Percentiles rank a stretch among this genome's conserved stretches.
These are phyloP conservation scores for Cygnus atratus DNA, from an alignment of 2,113 vertebrate genomes.

Conservation along the genomic window DNA sequence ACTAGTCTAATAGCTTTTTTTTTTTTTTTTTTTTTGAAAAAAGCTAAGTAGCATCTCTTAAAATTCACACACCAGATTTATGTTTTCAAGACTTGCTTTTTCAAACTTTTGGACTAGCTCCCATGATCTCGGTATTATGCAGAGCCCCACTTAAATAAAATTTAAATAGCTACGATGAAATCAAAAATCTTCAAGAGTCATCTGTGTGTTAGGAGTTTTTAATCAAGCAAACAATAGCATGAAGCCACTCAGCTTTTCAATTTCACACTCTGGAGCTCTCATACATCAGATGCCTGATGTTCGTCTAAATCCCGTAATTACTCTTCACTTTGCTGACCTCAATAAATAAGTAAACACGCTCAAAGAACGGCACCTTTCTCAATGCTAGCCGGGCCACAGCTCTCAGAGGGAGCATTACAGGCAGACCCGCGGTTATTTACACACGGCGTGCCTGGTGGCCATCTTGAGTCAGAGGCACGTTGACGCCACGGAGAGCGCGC, in stretches of 20 bases:
- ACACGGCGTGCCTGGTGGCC: slow-evolving; percentile 18
- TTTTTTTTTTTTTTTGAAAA: neutral
- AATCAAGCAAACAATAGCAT: slow-evolving; percentile 61
- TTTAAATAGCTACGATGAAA: slow-evolving; percentile 1
- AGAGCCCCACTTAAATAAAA: neutral
- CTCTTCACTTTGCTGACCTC: slow-evolving; percentile 60
- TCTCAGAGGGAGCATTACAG: slow-evolving; percentile 16
- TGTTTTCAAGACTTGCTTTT: neutral
- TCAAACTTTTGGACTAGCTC: neutral
- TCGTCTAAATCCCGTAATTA: slow-evolving; percentile 55
- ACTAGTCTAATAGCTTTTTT: neutral
- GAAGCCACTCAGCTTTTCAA: slow-evolving; percentile 69
- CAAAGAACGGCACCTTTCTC: slow-evolving; percentile 37
- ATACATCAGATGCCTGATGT: slow-evolving; percentile 53
- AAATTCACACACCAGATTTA: neutral
- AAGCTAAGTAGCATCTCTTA: neutral
- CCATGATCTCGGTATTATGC: neutral
- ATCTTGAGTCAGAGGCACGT: neutral
- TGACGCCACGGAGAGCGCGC: neutral
- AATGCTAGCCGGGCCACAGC: neutral
- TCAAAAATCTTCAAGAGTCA: neutral
- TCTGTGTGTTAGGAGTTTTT: neutral
- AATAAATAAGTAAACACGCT: slow-evolving; percentile 63
- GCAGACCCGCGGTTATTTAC: slow-evolving; percentile 40
- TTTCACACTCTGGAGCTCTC: slow-evolving; percentile 71